Percentiles rank a stretch among this genome's conserved stretches.
phyloP scores from a whole-genome alignment of 1,140 invertebrate genomes.

The Solenopsis fugax region DNA sequence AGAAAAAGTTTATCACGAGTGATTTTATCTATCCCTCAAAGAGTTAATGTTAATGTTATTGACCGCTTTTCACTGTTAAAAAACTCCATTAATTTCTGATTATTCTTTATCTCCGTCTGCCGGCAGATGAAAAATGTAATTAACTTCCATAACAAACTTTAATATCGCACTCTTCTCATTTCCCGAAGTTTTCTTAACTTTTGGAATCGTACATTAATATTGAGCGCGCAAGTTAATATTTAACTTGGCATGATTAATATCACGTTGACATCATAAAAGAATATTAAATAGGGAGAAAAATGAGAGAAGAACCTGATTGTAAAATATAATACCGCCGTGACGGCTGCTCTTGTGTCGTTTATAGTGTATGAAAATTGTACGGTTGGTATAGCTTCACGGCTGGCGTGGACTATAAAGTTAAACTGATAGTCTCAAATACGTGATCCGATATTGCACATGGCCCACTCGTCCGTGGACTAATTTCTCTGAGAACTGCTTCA shows the following conservation, averaged over 20 bases:
- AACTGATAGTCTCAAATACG: conserved; percentile 38
- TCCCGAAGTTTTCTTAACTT: background rate
- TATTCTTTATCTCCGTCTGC: background rate
- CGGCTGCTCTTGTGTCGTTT: conserved; percentile 1
- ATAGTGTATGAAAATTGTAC: conserved; percentile 16
- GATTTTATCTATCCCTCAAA: background rate
- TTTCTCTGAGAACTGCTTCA: conserved; percentile 36
- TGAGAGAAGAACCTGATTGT: background rate
- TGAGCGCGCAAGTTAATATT: background rate
- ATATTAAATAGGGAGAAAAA: background rate
- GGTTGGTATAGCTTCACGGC: conserved; percentile 22
- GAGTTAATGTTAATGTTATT: background rate
- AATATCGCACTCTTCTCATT: background rate
- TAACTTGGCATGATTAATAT: background rate
- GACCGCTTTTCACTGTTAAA: background rate
- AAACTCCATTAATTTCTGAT: background rate
- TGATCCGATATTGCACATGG: conserved; percentile 41
- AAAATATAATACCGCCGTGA: conserved; percentile 9
- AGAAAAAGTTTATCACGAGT: background rate
- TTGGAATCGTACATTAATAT: background rate
- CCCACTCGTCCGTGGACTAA: conserved; percentile 29
- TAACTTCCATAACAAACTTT: background rate
- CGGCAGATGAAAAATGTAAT: conserved; percentile 3
- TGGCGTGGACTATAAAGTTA: conserved; percentile 11
- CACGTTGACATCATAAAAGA: background rate